These are phyloP conservation scores for Anthonomus grandis DNA, from an alignment of 1,140 invertebrate species.

Conservation along the genomic window DNA sequence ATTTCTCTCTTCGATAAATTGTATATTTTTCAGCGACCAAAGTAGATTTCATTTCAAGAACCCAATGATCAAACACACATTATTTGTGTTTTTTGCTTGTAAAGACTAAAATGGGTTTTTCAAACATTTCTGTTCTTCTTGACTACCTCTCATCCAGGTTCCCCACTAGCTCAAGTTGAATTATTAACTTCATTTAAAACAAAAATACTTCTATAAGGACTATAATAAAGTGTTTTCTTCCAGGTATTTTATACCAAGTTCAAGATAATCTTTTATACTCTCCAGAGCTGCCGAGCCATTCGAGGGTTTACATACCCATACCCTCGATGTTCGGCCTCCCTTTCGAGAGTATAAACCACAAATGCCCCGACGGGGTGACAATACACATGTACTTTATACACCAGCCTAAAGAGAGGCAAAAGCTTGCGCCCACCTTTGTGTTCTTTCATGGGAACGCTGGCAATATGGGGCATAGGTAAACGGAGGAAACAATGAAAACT, in stretches of 20 bases:
- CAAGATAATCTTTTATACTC: conserved; percentile 86
- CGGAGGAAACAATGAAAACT: background rate
- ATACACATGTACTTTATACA: conserved; percentile 86
- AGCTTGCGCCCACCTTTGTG: conserved; percentile 72
- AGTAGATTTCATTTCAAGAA: too few species aligned
- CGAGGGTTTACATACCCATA: conserved; percentile 78
- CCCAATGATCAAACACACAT: too few species aligned
- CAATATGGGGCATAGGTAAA: conserved; percentile 84
- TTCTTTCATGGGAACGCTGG: conserved; percentile 96
- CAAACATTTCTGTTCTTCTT: too few species aligned
- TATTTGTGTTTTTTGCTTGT: too few species aligned
- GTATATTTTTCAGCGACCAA: too few species aligned
- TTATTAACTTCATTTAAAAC: too few species aligned
- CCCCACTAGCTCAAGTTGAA: too few species aligned
- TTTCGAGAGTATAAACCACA: conserved; percentile 78
- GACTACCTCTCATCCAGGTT: too few species aligned
- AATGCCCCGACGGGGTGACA: conserved; percentile 73
- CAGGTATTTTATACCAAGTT: conserved; percentile 77
- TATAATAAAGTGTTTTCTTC: conserved; percentile 19
- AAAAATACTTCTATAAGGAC: too few species aligned
- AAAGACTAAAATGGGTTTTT: too few species aligned
- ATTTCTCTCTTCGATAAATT: too few species aligned
- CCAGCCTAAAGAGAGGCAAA: conserved; percentile 65
- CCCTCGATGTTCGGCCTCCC: conserved; percentile 80
- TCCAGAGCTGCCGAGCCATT: conserved; percentile 83